Evolutionary conservation across 1,140 invertebrate genomes (phyloP), one percentile per base, ranked within the genome.

Genomic region (Drosophila insularis): DNA sequence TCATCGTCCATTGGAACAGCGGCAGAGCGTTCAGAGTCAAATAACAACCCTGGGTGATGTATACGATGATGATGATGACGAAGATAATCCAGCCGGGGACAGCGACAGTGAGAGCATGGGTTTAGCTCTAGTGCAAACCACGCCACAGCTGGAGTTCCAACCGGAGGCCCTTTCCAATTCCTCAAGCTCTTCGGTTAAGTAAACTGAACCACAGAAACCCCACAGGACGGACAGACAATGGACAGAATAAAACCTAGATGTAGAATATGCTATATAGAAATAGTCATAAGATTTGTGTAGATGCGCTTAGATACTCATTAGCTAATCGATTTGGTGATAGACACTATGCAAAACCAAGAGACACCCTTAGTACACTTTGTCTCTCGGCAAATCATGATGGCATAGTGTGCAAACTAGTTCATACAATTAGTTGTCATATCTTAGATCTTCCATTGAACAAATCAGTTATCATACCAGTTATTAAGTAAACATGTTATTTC

Each of bases 41-140:
- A 89, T 91, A n/a, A 91, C 90, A 11, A 91, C 90, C 0, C 67
- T 91, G 54, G 90, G 89, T 43, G 90, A 91, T 73, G 78, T 84
- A 37, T 78, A 89, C 21, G 85, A 89, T 11, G 31, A 32, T 8
- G 40, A 50, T 35, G 59, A 50, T 4, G 43, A 21, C 2, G 17
- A 21, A 21, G 43, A 50, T 50, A 21, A 21, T 50, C 43, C 43
- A 50, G 10, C 17, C 23, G 74, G 76, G 17, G 54, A 77, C 46
- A 78, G 56, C 17, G 68, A 74, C 19, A 89, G 76, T 55, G 84
- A 84, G 37, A 73, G 80, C 62, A 64, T 89, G 55, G 81, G 81
- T 1, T 11, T 87, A 14, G 84, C 84, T 10, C 17, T 86, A 62
- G 82, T 86, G 60, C 63, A 79, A 64, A 86, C 82, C 4, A 76